A percentile compares a stretch with the other conserved stretches of the same genome.
These are phyloP conservation scores for Plectrocnemia conspersa DNA, from an alignment of 1,140 invertebrate species.

Conservation along the genomic window DNA sequence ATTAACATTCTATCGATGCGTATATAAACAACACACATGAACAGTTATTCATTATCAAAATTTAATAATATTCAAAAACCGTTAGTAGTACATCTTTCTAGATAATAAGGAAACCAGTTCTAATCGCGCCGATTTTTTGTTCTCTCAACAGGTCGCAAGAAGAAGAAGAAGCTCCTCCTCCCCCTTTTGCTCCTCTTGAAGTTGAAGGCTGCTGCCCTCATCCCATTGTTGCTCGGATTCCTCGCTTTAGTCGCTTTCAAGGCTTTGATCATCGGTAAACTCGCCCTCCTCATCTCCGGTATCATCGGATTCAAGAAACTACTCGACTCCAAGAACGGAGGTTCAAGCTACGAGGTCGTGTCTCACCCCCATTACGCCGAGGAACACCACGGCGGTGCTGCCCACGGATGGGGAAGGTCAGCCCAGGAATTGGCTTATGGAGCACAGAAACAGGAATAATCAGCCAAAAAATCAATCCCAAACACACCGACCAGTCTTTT, in stretches of 20 bases:
- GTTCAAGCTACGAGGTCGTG: conserved; percentile 68
- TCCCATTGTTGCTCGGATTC: conserved; percentile 70
- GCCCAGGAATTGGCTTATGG: conserved; percentile 62
- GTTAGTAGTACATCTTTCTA: background rate
- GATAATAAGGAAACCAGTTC: conserved; percentile 2
- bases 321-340: conserved; percentile 62
- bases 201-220: conserved; percentile 71
- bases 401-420: conserved; percentile 55
- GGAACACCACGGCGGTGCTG: conserved; percentile 54
- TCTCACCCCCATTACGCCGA: conserved; percentile 62
- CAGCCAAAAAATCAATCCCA: conserved; percentile 1
- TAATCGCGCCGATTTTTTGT: background rate
- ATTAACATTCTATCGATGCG: background rate
- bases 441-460: conserved; percentile 48
- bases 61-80: background rate
- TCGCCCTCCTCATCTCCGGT: conserved; percentile 68
- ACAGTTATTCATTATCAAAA: conserved; percentile 1
- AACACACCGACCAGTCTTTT: background rate
- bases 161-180: conserved; percentile 66
- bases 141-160: conserved; percentile 60
- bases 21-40: background rate
- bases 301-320: conserved; percentile 77
- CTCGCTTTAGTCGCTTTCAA: conserved; percentile 78
- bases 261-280: conserved; percentile 74
- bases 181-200: conserved; percentile 70